A percentile compares a stretch with the other conserved stretches of the same genome.
Conservation (phyloP, 2,888 invertebrate species). For the Fragum fragum region DNA sequence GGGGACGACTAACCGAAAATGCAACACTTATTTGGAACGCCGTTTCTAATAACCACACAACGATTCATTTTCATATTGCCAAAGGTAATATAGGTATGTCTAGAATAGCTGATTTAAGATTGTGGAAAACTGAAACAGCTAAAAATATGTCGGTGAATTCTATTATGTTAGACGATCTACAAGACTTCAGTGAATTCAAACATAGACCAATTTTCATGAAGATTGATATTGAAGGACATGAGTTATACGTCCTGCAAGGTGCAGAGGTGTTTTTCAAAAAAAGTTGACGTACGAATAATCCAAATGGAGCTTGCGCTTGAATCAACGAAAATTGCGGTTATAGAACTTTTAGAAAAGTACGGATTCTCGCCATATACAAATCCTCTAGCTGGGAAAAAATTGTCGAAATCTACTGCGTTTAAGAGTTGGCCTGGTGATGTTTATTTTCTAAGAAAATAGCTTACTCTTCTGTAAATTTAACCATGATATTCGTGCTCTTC, state of each 20-base stretch:
- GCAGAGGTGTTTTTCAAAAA: not conserved
- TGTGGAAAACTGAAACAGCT: not conserved
- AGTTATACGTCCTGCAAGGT: not conserved
- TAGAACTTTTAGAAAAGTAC: not conserved
- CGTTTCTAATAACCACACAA: not conserved
- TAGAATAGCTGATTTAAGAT: not conserved
- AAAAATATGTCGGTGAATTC: not conserved
- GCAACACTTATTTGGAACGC: constrained; percentile 22
- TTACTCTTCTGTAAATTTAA: no score
- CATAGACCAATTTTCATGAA: not conserved
- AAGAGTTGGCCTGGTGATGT: not conserved
- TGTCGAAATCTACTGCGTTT: not conserved
- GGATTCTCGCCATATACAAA: not conserved
- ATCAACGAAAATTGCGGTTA: not conserved
- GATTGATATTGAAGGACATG: not conserved
- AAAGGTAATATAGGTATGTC: constrained; percentile 1
- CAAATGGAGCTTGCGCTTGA: not conserved
- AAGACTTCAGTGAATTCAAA: not conserved
- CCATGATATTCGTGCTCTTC: no score
- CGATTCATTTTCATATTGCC: not conserved
- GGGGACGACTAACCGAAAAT: not conserved
- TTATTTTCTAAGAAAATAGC: constrained; percentile 1
- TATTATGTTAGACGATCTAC: not conserved
- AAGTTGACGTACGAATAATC: not conserved
- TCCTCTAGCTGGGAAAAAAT: not conserved